phyloP scores from a whole-genome alignment of 2,888 invertebrate species.

The Chrysolina haemoptera region DNA sequence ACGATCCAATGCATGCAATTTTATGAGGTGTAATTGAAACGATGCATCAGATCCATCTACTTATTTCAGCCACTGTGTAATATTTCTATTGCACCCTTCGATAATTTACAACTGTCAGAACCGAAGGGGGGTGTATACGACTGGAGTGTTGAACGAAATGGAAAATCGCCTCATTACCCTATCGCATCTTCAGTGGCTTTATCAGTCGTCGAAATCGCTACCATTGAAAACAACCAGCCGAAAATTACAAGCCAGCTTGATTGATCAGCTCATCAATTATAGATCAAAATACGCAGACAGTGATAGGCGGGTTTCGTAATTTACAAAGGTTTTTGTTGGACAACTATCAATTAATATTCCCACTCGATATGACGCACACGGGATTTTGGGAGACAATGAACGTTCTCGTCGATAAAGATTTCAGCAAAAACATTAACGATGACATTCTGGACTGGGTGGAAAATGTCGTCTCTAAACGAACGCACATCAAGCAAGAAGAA shows the following conservation, averaged over 20 bases:
- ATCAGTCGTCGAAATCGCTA: conserved; percentile 4
- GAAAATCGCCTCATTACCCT: conserved; percentile 31
- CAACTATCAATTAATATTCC: no score
- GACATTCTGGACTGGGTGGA: conserved; percentile 65
- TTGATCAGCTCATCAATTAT: background rate
- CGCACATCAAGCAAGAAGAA: conserved; percentile 29
- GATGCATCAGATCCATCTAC: background rate
- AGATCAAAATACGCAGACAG: background rate
- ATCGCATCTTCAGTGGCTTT: background rate
- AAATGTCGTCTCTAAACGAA: conserved; percentile 54
- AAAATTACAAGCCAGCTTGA: background rate
- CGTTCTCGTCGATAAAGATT: conserved; percentile 73
- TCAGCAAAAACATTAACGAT: conserved; percentile 70
- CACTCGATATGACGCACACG: conserved; percentile 19
- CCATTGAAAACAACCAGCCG: background rate
- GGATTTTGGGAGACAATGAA: conserved; percentile 78
- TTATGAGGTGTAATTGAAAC: background rate
- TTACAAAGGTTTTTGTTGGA: background rate
- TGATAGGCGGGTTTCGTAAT: background rate
- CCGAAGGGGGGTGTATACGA: conserved; percentile 24
- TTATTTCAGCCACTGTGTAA: conserved; percentile 33
- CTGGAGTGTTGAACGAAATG: conserved; percentile 33
- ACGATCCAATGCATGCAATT: no score
- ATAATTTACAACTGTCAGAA: conserved; percentile 29
- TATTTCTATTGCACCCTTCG: background rate